These are phyloP conservation scores for Ornithorhynchus anatinus DNA, from an alignment of 2,113 vertebrate genomes.

Conservation along the genomic window DNA sequence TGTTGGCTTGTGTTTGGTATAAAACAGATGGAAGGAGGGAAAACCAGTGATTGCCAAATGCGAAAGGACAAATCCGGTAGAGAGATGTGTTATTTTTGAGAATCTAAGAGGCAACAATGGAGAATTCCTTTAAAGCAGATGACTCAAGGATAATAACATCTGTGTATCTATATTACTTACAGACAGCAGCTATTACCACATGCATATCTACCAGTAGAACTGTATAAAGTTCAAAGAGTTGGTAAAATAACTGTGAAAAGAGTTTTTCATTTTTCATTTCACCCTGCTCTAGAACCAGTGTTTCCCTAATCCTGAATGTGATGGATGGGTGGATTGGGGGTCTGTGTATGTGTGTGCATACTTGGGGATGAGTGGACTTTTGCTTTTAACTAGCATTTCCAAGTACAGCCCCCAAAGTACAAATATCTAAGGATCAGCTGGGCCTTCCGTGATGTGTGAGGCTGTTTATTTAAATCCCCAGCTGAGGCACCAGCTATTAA, in stretches of 20 bases:
- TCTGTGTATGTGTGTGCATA: conserved; percentile 53
- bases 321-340: conserved; percentile 44
- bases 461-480: neutral
- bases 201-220: too few relatives aligned
- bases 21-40: conserved; percentile 65
- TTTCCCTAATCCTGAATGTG: conserved; percentile 38
- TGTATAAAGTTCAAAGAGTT: too few relatives aligned
- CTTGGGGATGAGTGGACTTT: too few relatives aligned
- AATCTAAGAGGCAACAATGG: conserved; percentile 33
- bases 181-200: too few relatives aligned
- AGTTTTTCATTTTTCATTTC: conserved; percentile 5
- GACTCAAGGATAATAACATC: too few relatives aligned
- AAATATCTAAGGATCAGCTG: conserved; percentile 1
- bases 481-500: too few relatives aligned
- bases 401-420: conserved; percentile 31
- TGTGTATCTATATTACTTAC: too few relatives aligned
- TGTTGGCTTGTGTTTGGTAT: conserved; percentile 59
- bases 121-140: too few relatives aligned
- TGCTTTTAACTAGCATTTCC: conserved; percentile 37
- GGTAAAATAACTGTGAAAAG: neutral
- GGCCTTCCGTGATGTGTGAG: neutral
- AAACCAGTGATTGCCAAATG: conserved; percentile 61
- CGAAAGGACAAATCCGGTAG: conserved; percentile 57
- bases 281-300: conserved; percentile 3
- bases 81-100: conserved; percentile 43